These are phyloP conservation scores for Aphis craccivora DNA, from an alignment of 1,140 invertebrate genomes.

Conservation along the genomic window DNA sequence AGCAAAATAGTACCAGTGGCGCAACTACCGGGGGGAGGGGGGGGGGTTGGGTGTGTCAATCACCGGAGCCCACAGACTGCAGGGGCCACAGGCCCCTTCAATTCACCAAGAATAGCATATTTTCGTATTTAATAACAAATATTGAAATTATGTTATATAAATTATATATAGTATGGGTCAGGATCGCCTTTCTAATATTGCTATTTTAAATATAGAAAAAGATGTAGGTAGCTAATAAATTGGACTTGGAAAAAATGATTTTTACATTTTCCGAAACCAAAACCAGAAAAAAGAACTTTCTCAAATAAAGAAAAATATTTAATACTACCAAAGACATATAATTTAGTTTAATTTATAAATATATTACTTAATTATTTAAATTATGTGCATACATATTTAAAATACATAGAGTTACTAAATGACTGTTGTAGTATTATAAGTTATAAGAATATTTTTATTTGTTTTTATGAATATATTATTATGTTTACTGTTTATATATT, in stretches of 20 bases:
- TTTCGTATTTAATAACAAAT: too few relatives aligned
- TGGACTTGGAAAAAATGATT: not conserved
- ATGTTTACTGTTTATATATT: not conserved
- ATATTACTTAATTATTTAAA: not conserved
- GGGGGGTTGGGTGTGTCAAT: too few relatives aligned
- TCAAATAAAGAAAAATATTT: not conserved
- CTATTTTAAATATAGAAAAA: too few relatives aligned
- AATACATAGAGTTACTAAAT: not conserved
- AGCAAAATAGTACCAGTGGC: too few relatives aligned
- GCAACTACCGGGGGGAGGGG: too few relatives aligned
- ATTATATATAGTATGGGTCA: too few relatives aligned
- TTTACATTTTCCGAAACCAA: not conserved
- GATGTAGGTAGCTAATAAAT: not conserved
- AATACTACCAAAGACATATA: not conserved
- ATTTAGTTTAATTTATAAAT: not conserved
- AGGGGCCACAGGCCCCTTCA: too few relatives aligned
- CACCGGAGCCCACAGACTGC: too few relatives aligned
- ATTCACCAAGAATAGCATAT: too few relatives aligned
- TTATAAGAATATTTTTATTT: not conserved
- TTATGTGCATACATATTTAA: not conserved
- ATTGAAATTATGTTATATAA: too few relatives aligned
- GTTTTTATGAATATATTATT: not conserved
- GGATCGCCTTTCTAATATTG: too few relatives aligned
- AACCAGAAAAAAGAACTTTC: conserved; percentile 5
- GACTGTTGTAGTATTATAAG: not conserved